phyloP scores from a whole-genome alignment of 2,113 vertebrate genomes.

The Ictalurus punctatus region DNA sequence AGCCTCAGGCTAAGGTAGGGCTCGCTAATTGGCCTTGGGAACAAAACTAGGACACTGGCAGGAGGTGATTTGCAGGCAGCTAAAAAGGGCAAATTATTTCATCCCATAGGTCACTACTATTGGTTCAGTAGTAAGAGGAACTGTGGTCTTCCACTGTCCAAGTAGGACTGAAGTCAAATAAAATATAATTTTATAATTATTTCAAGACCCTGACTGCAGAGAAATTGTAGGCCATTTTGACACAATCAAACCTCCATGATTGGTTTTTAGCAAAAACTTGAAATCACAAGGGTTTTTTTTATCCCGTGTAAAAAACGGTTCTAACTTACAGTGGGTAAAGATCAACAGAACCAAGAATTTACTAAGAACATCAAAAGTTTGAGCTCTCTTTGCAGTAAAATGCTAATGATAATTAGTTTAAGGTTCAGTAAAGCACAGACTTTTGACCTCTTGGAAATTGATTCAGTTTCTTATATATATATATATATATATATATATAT shows the following conservation, averaged over 20 bases:
- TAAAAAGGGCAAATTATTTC: conserved; percentile 86
- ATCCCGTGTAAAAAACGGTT: neutral
- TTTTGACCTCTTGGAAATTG: conserved; percentile 21
- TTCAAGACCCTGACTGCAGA: neutral
- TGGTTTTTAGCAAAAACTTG: neutral
- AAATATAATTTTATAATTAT: conserved; percentile 1
- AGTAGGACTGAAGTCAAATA: neutral
- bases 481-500: neutral
- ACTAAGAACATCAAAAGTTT: conserved; percentile 24
- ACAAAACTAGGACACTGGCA: conserved; percentile 98
- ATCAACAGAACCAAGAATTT: conserved; percentile 26
- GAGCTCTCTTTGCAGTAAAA: conserved; percentile 21
- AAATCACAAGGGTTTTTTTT: neutral
- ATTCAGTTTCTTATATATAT: neutral
- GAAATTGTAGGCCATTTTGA: neutral
- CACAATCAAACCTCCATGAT: neutral
- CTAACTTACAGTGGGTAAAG: conserved; percentile 1
- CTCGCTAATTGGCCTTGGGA: conserved; percentile 98
- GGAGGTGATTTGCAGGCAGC: conserved; percentile 91
- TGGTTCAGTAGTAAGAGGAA: conserved; percentile 37
- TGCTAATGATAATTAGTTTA: conserved; percentile 28
- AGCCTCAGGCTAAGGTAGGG: conserved; percentile 98
- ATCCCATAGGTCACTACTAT: conserved; percentile 74
- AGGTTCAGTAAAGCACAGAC: conserved; percentile 16
- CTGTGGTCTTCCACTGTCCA: conserved; percentile 6